Evolutionary conservation across 2,888 invertebrate genomes (phyloP).

Genomic region (Nezara viridula): DNA sequence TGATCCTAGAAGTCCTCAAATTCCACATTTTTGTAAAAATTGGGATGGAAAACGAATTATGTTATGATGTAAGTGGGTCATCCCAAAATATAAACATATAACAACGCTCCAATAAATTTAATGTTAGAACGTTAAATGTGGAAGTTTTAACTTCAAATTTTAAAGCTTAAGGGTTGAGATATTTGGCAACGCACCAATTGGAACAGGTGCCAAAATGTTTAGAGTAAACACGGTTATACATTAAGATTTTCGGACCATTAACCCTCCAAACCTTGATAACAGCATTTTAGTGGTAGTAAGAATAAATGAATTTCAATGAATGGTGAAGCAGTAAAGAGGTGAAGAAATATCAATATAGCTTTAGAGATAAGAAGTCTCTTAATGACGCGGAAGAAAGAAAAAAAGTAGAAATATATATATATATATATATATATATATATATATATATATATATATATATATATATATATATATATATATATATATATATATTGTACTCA

Average conservation of each 20-base stretch:
- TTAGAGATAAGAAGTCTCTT: background rate
- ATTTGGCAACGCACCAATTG: constrained; percentile 15
- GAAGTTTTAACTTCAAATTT: constrained; percentile 20
- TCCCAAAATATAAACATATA: background rate
- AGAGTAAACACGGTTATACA: constrained; percentile 30
- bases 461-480: too few species aligned
- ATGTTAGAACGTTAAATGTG: background rate
- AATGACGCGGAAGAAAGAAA: too few species aligned
- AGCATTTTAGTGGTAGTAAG: background rate
- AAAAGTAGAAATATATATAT: too few species aligned
- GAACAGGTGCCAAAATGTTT: constrained; percentile 42
- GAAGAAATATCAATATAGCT: background rate
- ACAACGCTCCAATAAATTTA: background rate
- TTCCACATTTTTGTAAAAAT: background rate
- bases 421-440: too few species aligned
- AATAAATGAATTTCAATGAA: background rate
- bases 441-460: too few species aligned
- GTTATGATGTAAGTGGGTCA: background rate
- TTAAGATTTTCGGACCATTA: constrained; percentile 26
- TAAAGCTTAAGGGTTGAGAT: constrained; percentile 40
- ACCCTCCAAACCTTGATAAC: background rate
- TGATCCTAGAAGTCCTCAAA: too few species aligned
- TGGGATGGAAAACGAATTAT: background rate
- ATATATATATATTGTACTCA: too few species aligned
- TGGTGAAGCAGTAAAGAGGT: background rate